phyloP scores from a whole-genome alignment of 2,113 vertebrate species.

The Procavia capensis region DNA sequence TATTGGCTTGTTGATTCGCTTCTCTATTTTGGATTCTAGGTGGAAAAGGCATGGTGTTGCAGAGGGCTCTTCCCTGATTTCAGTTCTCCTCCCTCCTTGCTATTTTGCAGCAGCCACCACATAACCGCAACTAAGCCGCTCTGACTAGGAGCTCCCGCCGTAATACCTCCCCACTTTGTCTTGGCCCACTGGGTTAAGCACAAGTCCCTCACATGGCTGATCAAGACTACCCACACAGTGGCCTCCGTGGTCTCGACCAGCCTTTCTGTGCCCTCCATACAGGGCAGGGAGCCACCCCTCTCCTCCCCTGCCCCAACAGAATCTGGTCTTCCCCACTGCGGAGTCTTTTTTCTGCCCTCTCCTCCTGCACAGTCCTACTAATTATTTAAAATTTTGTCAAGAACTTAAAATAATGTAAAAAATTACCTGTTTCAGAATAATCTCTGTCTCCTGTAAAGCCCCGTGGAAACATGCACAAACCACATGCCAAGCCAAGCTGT shows the following conservation, averaged over 20 bases:
- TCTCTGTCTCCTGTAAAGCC: background rate
- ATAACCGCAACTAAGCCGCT: background rate
- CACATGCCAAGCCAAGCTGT: no score
- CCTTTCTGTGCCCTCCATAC: background rate
- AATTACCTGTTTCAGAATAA: background rate
- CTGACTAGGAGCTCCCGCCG: background rate
- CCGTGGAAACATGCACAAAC: background rate
- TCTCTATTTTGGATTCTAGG: background rate
- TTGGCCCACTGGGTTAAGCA: background rate
- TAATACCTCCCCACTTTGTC: background rate
- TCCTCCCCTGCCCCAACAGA: no score
- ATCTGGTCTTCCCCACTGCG: fast-evolving
- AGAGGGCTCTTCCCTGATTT: background rate
- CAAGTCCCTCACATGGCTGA: fast-evolving
- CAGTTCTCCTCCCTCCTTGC: background rate
- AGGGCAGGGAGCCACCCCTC: background rate
- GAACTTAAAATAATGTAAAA: background rate
- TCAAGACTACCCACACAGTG: background rate
- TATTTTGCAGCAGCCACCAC: background rate
- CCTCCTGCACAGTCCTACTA: background rate
- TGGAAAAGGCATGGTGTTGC: background rate
- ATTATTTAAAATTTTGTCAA: background rate
- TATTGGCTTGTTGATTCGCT: background rate
- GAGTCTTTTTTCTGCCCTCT: background rate
- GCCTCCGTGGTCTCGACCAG: background rate